Conservation (phyloP, 2,888 invertebrate species). For the Therioaphis trifolii region DNA sequence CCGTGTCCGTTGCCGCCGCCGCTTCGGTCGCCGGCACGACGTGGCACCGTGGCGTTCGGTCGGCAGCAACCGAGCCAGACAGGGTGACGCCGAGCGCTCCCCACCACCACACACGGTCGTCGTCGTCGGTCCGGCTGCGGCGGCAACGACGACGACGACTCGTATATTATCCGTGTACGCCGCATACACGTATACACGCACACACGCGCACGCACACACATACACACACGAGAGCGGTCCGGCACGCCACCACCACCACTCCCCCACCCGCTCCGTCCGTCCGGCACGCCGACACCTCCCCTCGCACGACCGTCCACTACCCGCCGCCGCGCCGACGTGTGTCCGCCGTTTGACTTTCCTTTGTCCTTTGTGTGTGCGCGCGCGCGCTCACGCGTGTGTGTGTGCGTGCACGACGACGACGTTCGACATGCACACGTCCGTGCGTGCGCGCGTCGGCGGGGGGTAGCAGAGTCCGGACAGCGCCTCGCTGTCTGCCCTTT, state of each 20-base stretch:
- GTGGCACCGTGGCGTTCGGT: constrained; percentile 64
- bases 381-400: neutral
- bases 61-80: constrained; percentile 81
- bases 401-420: neutral
- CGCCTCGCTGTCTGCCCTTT: constrained; percentile 63
- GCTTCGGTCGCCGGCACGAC: constrained; percentile 40
- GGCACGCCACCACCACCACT: constrained; percentile 66
- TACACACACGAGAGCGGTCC: neutral
- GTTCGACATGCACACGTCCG: neutral
- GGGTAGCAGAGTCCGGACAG: constrained; percentile 46
- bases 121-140: neutral
- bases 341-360: constrained; percentile 65
- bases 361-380: constrained; percentile 63
- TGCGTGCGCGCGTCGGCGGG: neutral
- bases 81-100: constrained; percentile 86
- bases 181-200: too few species aligned
- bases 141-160: constrained; percentile 44
- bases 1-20: neutral
- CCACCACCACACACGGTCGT: constrained; percentile 63
- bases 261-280: too few species aligned
- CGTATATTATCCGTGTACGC: neutral
- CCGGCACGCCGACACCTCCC: constrained; percentile 34
- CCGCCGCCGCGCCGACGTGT: constrained; percentile 34
- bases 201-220: constrained; percentile 11
- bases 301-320: neutral